Conservation (phyloP, 2,113 vertebrate species). For the Aphelocoma coerulescens region DNA sequence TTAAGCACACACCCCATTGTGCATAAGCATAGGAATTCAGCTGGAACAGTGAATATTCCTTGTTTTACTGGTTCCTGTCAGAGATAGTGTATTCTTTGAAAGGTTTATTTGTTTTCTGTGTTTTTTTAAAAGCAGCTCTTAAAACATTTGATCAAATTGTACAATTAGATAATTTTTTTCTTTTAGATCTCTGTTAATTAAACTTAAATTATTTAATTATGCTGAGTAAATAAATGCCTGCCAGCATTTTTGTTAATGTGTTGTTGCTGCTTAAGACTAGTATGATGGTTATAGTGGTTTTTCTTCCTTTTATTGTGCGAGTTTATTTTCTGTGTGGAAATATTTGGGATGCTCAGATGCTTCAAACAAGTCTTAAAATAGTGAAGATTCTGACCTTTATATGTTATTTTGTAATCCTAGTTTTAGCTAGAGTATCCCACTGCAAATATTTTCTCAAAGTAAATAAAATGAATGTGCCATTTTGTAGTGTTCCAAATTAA, state of each 20-base stretch:
- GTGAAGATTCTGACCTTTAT: not conserved
- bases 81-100: conserved; percentile 16
- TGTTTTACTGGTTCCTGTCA: conserved; percentile 32
- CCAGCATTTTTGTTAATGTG: not conserved
- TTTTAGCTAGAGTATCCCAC: not conserved
- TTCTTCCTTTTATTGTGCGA: not conserved
- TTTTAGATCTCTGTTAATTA: not conserved
- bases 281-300: not conserved
- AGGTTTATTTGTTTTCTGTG: not conserved
- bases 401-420: not conserved
- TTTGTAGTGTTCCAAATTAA: not conserved
- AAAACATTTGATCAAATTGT: conserved; percentile 4
- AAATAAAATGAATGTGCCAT: not conserved
- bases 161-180: not conserved
- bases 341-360: not conserved
- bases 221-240: not conserved
- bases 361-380: not conserved
- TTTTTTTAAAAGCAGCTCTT: conserved; percentile 40
- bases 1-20: conserved; percentile 30
- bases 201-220: not conserved
- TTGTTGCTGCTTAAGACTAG: not conserved
- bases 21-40: not conserved
- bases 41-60: conserved; percentile 10
- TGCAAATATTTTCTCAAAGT: not conserved
- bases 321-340: not conserved